phyloP scores from a whole-genome alignment of 2,797 vertebrate genomes.

The Amblyraja radiata region DNA sequence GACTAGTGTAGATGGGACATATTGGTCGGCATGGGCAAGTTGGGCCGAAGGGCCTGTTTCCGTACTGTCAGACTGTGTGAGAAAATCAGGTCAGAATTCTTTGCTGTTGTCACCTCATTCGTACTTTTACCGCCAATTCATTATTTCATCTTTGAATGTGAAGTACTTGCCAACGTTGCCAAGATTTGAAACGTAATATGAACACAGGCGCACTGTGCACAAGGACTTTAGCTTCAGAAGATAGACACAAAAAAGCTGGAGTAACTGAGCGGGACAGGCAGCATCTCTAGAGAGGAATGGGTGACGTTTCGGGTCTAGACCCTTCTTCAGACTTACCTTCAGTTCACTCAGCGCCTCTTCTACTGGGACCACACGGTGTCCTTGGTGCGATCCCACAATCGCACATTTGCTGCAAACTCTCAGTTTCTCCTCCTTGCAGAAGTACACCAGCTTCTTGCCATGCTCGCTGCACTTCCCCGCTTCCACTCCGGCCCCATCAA shows the following conservation, averaged over 20 bases:
- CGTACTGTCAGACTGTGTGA: too few species aligned
- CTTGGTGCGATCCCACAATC: not conserved
- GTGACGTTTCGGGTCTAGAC: too few species aligned
- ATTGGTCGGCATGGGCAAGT: too few species aligned
- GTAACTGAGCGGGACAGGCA: too few species aligned
- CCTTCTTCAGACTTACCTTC: not conserved
- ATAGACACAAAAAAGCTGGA: too few species aligned
- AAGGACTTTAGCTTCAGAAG: not conserved
- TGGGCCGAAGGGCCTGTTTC: too few species aligned
- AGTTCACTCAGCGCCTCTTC: not conserved
- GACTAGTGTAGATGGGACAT: too few species aligned
- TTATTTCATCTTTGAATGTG: not conserved
- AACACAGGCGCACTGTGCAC: not conserved
- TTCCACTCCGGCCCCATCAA: not conserved
- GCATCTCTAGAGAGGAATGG: too few species aligned
- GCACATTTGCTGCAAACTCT: slow-evolving; percentile 16
- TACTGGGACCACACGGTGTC: not conserved
- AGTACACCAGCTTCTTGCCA: slow-evolving; percentile 10
- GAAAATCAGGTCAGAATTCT: not conserved
- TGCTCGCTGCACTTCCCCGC: not conserved
- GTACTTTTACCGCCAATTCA: not conserved
- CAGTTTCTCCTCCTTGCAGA: not conserved
- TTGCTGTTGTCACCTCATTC: not conserved
- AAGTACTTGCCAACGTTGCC: not conserved
- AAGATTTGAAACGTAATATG: not conserved